phyloP scores from a whole-genome alignment of 2,797 vertebrate species.

The Propithecus deckenii region DNA sequence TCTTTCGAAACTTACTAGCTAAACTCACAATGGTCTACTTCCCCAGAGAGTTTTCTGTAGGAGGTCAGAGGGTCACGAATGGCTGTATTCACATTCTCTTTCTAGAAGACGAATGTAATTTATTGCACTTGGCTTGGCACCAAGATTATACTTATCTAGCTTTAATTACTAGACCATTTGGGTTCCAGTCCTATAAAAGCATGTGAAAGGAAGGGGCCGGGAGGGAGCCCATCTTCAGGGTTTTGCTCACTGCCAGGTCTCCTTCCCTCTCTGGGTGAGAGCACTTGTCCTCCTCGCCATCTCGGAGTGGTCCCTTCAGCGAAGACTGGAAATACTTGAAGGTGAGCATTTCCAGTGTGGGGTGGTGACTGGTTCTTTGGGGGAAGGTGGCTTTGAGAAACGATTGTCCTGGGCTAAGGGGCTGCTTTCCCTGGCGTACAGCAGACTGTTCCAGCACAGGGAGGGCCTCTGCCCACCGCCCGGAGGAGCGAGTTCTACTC shows the following conservation, averaged over 20 bases:
- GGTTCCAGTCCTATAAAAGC: not conserved
- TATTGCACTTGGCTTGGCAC: not conserved
- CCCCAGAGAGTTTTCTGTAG: not conserved
- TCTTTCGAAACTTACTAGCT: not conserved
- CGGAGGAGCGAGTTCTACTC: not conserved
- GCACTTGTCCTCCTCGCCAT: not conserved
- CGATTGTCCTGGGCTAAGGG: not conserved
- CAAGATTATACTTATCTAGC: not conserved
- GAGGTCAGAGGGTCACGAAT: not conserved
- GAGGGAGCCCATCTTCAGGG: not conserved
- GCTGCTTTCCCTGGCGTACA: not conserved
- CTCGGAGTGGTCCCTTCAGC: not conserved
- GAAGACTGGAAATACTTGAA: not conserved
- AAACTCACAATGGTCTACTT: not conserved
- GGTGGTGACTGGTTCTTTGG: not conserved
- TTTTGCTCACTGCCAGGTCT: accelerated
- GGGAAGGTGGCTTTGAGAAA: not conserved
- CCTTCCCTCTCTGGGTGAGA: not conserved
- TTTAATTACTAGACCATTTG: not conserved
- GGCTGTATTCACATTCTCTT: not conserved
- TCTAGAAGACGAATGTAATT: not conserved
- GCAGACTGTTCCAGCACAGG: not conserved
- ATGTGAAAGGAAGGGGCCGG: accelerated
- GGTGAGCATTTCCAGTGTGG: not conserved
- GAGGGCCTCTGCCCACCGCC: not conserved